Conservation (phyloP, 2,888 invertebrate genomes). For the Epistrophella euchroma region DNA sequence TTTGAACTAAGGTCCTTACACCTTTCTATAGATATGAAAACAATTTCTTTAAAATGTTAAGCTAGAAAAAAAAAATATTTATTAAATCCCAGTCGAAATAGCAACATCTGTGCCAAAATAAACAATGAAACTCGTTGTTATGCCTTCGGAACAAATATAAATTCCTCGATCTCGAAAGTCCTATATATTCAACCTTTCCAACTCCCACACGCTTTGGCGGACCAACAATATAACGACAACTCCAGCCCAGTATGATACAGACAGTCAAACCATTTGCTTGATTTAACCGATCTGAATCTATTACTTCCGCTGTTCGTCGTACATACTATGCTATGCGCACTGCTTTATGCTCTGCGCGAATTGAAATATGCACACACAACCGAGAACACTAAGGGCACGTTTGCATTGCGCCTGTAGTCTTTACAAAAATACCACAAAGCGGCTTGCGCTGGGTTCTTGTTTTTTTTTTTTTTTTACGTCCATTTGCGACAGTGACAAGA, state of each 20-base stretch:
- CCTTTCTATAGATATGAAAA: not conserved
- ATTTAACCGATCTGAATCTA: slow-evolving; percentile 67
- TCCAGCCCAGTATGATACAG: slow-evolving; percentile 17
- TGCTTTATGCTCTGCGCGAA: slow-evolving; percentile 44
- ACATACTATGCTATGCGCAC: not conserved
- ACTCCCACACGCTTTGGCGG: slow-evolving; percentile 40
- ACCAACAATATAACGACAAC: slow-evolving; percentile 1
- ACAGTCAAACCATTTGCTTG: slow-evolving; percentile 59
- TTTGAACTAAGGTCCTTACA: not conserved
- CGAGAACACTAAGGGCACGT: slow-evolving; percentile 52
- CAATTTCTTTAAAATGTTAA: not conserved
- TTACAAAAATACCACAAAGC: slow-evolving; percentile 25
- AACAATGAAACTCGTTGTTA: slow-evolving; percentile 52
- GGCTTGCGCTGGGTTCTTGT: slow-evolving; percentile 23
- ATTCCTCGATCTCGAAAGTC: slow-evolving; percentile 51
- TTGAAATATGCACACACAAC: slow-evolving; percentile 43
- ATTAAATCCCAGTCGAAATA: slow-evolving; percentile 16
- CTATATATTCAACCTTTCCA: slow-evolving; percentile 44
- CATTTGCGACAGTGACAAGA: slow-evolving; percentile 54
- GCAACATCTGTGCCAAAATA: slow-evolving; percentile 45
- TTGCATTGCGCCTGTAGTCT: slow-evolving; percentile 6
- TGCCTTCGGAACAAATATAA: slow-evolving; percentile 30
- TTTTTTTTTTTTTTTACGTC: not conserved
- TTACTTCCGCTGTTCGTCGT: slow-evolving; percentile 53
- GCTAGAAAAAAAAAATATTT: not conserved